Conservation (phyloP, 2,113 vertebrate species). For the Chloebia gouldiae region DNA sequence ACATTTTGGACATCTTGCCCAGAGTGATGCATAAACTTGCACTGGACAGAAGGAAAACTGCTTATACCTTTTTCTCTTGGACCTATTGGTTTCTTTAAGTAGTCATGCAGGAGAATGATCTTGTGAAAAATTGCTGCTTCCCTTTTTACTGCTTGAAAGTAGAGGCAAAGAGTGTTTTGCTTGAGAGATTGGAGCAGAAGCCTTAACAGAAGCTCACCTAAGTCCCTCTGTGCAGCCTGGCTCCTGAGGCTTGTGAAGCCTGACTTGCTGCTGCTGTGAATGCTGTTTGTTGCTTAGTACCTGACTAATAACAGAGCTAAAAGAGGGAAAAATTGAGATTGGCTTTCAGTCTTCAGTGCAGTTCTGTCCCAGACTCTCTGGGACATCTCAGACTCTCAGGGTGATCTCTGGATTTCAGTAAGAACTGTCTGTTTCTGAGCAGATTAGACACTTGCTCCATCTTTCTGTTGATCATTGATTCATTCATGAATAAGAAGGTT, state of each 20-base stretch:
- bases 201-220: not conserved
- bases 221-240: not conserved
- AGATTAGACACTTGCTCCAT: accelerated
- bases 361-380: not conserved
- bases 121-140: not conserved
- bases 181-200: not conserved
- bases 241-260: not conserved
- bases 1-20: not conserved
- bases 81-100: not conserved
- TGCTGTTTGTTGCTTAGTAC: not conserved
- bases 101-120: not conserved
- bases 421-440: not conserved
- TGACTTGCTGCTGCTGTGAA: not conserved
- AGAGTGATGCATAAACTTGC: not conserved
- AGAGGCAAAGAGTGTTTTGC: not conserved
- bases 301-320: not conserved
- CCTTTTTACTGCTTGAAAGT: not conserved
- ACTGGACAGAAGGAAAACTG: not conserved
- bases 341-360: not conserved
- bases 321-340: not conserved
- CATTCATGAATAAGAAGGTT: not conserved
- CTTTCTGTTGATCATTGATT: not conserved
- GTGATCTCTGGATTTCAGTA: not conserved
- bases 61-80: not conserved
- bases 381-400: too few relatives aligned